Percentiles rank a stretch among this genome's conserved stretches.
phyloP scores from a whole-genome alignment of 1,140 invertebrate species.

The Drosophila lacteicornis region DNA sequence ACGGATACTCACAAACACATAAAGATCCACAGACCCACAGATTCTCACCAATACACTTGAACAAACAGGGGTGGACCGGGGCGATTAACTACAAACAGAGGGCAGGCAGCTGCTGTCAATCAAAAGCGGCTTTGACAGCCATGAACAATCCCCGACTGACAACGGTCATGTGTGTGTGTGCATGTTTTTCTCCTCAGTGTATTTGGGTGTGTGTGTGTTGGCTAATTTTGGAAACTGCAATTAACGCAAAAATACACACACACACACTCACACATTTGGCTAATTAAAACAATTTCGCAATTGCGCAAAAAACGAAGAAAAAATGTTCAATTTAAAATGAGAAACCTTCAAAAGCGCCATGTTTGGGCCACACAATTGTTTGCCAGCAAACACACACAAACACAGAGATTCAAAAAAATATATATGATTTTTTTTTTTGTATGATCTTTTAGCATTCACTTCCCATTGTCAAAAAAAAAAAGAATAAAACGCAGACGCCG shows the following conservation, averaged over 20 bases:
- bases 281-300: conserved; percentile 76
- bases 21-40: neutral
- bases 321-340: conserved; percentile 66
- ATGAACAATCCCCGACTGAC: conserved; percentile 24
- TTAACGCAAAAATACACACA: conserved; percentile 54
- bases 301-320: conserved; percentile 48
- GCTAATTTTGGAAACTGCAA: conserved; percentile 68
- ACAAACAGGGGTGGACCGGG: conserved; percentile 16
- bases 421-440: conserved; percentile 23
- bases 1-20: neutral
- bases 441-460: conserved; percentile 72
- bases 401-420: neutral
- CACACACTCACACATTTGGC: conserved; percentile 20
- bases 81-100: neutral
- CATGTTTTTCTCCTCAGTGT: neutral
- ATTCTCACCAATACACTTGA: conserved; percentile 13
- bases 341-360: conserved; percentile 64
- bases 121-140: conserved; percentile 32
- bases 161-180: neutral
- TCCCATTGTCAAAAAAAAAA: conserved; percentile 66
- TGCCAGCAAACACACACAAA: conserved; percentile 47
- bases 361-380: conserved; percentile 51
- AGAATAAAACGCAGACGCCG: conserved; percentile 56
- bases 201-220: conserved; percentile 16
- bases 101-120: conserved; percentile 45